phyloP scores from a whole-genome alignment of 2,113 vertebrate genomes.

The Limnothrissa miodon region DNA sequence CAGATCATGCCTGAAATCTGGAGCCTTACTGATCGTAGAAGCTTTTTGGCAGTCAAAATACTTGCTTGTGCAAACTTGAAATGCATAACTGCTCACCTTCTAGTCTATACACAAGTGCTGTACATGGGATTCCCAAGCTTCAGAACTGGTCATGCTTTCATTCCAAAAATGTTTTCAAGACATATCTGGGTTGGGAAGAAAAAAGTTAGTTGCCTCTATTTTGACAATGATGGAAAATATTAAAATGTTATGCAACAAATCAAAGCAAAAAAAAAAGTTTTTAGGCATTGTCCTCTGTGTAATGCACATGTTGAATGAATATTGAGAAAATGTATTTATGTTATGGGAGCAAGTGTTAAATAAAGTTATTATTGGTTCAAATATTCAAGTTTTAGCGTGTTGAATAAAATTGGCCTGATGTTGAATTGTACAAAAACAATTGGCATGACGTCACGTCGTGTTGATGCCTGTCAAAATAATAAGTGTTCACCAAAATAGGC shows the following conservation, averaged over 20 bases:
- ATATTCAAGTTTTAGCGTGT: too few relatives aligned
- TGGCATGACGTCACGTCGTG: too few relatives aligned
- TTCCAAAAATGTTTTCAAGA: slow-evolving; percentile 34
- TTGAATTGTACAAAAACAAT: too few relatives aligned
- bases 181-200: slow-evolving; percentile 24
- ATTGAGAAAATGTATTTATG: slow-evolving; percentile 50
- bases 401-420: too few relatives aligned
- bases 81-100: slow-evolving; percentile 5
- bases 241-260: slow-evolving; percentile 48
- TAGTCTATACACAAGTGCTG: slow-evolving; percentile 16
- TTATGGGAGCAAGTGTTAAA: slow-evolving; percentile 51
- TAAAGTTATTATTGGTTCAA: slow-evolving; percentile 52
- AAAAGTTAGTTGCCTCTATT: slow-evolving; percentile 5
- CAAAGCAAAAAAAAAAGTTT: slow-evolving; percentile 44
- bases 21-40: slow-evolving; percentile 34
- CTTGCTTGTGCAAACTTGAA: slow-evolving; percentile 28
- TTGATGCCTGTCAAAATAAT: too few relatives aligned
- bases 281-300: slow-evolving; percentile 35
- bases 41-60: slow-evolving; percentile 25
- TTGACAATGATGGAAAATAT: slow-evolving; percentile 37
- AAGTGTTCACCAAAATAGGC: too few relatives aligned
- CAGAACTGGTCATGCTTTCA: slow-evolving; percentile 17
- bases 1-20: slow-evolving; percentile 32
- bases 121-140: slow-evolving; percentile 3
- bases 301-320: slow-evolving; percentile 48